Evolutionary conservation across 2,113 vertebrate genomes (phyloP), one percentile per base, ranked within the genome.

Genomic region (Sander lucioperca): DNA sequence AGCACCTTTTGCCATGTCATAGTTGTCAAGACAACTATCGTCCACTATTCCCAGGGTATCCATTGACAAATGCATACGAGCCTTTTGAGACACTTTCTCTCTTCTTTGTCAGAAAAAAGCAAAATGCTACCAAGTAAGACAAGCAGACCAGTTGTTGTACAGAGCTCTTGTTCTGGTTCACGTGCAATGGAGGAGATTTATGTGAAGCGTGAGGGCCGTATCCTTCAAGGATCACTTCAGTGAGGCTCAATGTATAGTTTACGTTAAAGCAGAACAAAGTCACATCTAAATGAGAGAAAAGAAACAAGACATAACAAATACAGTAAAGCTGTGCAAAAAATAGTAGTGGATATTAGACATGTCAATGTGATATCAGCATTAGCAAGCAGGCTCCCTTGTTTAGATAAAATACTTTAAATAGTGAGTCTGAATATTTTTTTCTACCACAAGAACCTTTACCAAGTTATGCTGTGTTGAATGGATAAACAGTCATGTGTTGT

Each of bases 1-100:
- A 3, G 90, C 91, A 58, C 93, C 94, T 92, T 96, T 96, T 33
- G 92, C 91, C 86, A 96, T 92, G 72, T 96, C 95, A 51, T 95
- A 96, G 92, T 90, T 93, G 77, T 95, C 94, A 45, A 95, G 93
- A 86, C 95, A 95, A 80, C 90, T 86, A 83, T 95, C 94, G 30
- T 96, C 95, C 91, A 93, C 93, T 86, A 95, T 95, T 91, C 91
- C 95, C 87, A 95, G 87, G 62, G 90, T 91, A 92, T 95, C 94
- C 93, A 94, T 93, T 91, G 95, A 95, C 90, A 96, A 94, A 96
- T 95, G 96, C 95, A 96, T 96, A 86, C 92, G 90, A 94, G 74
- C 87, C 66, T 84, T 79, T 47, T 45, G 69, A 63, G 62, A 80
- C 65, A 79, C 80, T 79, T 82, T 73, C 30, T 74, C 74, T 83